Evolutionary conservation across 1,140 invertebrate genomes (phyloP).

Genomic region (Chrysomallon squamiferum): DNA sequence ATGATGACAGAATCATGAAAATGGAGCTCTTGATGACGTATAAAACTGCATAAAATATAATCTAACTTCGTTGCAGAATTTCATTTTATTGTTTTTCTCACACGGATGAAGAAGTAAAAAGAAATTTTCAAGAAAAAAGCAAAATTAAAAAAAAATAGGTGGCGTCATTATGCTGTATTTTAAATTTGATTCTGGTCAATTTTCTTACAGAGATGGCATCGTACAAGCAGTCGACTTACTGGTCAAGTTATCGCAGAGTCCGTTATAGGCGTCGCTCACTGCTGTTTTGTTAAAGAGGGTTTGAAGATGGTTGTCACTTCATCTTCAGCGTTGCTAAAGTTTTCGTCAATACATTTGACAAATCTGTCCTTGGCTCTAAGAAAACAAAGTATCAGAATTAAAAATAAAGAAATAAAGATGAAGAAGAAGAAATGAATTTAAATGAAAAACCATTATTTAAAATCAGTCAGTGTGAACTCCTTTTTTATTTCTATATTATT

Average conservation of each 20-base stretch:
- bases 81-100: no score
- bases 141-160: no score
- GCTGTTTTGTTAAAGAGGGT: slow-evolving; percentile 14
- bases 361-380: slow-evolving; percentile 15
- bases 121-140: no score
- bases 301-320: slow-evolving; percentile 7
- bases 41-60: no score
- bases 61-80: no score
- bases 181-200: neutral
- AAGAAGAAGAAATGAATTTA: neutral
- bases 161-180: neutral
- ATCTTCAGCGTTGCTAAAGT: slow-evolving; percentile 4
- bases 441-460: neutral
- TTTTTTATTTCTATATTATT: neutral
- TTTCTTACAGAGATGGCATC: neutral
- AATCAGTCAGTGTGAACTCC: neutral
- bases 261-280: slow-evolving; percentile 18
- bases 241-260: slow-evolving; percentile 16
- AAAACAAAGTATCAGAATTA: neutral
- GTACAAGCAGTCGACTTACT: neutral
- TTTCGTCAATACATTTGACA: slow-evolving; percentile 17
- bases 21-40: neutral
- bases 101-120: no score
- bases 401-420: neutral
- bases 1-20: neutral